Conservation (phyloP, 1,140 invertebrate species). For the Habropoda laboriosa region DNA sequence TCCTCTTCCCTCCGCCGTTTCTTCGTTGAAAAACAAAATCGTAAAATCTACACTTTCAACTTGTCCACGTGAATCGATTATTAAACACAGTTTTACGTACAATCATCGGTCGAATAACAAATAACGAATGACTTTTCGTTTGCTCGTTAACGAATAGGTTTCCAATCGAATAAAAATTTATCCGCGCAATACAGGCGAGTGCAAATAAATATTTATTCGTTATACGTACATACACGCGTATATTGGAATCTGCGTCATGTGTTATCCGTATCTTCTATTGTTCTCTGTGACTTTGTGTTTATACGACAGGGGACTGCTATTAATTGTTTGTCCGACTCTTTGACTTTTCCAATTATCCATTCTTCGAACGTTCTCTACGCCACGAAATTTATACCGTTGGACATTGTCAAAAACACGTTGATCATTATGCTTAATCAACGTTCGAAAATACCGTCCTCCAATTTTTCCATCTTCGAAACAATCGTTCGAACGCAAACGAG, state of each 20-base stretch:
- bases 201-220: constrained; percentile 8
- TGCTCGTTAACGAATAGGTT: background rate
- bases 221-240: background rate
- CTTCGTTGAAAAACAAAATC: background rate
- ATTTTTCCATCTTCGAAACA: no score
- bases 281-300: background rate
- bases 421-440: no score
- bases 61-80: background rate
- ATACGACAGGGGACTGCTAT: background rate
- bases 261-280: background rate
- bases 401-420: background rate
- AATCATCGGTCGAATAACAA: background rate
- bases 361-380: background rate
- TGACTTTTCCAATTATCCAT: background rate
- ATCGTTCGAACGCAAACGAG: no score
- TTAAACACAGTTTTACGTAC: background rate
- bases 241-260: background rate
- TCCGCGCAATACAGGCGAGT: background rate
- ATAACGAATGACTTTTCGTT: background rate
- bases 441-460: no score
- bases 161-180: constrained; percentile 23
- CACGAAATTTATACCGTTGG: background rate
- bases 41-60: background rate
- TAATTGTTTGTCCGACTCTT: background rate
- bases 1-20: no score